phyloP scores from a whole-genome alignment of 2,888 invertebrate species.

The Silvanus unidentatus region DNA sequence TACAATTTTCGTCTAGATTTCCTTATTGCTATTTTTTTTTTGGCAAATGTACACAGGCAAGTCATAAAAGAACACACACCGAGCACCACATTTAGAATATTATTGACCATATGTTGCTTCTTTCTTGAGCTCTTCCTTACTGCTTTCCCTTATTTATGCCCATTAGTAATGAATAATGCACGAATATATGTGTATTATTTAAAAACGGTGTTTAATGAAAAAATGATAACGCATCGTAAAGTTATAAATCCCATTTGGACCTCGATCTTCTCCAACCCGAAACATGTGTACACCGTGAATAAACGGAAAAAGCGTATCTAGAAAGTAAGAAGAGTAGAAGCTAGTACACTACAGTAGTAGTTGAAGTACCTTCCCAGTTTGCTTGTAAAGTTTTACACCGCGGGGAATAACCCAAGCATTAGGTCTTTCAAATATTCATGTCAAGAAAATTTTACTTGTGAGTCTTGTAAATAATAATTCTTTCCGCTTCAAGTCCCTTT shows the following conservation, averaged over 20 bases:
- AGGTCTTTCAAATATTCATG: constrained; percentile 33
- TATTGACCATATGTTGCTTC: too few relatives aligned
- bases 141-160: too few relatives aligned
- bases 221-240: constrained; percentile 5
- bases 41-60: too few relatives aligned
- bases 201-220: not conserved
- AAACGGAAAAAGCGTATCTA: constrained; percentile 5
- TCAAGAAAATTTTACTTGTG: constrained; percentile 30
- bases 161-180: too few relatives aligned
- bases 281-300: constrained; percentile 13
- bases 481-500: constrained; percentile 11
- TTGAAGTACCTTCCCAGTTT: constrained; percentile 15
- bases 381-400: constrained; percentile 23
- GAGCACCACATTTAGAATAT: too few relatives aligned
- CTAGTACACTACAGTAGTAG: too few relatives aligned
- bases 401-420: constrained; percentile 27
- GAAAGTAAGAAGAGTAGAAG: too few relatives aligned
- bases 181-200: not conserved
- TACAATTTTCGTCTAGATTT: too few relatives aligned
- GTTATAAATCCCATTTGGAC: constrained; percentile 23
- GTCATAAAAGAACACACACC: too few relatives aligned
- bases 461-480: constrained; percentile 30
- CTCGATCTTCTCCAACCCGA: constrained; percentile 21
- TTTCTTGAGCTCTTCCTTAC: too few relatives aligned
- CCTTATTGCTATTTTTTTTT: too few relatives aligned